Evolutionary conservation across 1,140 invertebrate species (phyloP).

Genomic region (Eriosoma lanigerum): DNA sequence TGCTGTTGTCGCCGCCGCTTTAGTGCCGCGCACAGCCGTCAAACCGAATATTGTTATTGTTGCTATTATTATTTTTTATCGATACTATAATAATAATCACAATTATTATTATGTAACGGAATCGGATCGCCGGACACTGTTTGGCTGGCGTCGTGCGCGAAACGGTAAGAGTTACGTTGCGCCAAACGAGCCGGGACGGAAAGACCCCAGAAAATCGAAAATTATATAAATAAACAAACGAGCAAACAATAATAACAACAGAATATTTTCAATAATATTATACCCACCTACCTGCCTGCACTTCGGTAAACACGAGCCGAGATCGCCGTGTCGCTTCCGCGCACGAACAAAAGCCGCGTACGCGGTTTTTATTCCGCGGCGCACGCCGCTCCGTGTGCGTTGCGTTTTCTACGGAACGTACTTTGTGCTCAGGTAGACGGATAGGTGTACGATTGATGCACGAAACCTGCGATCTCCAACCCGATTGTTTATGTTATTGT

Average conservation of each 20-base stretch:
- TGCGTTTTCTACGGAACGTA: no score
- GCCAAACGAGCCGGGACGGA: neutral
- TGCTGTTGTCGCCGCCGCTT: neutral
- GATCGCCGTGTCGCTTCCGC: no score
- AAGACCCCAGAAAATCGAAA: neutral
- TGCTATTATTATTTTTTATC: no score
- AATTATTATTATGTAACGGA: conserved; percentile 47
- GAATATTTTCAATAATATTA: neutral
- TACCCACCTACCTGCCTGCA: no score
- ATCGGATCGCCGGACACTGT: conserved; percentile 39
- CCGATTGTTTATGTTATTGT: neutral
- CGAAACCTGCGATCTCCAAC: neutral
- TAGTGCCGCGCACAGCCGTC: conserved; percentile 29
- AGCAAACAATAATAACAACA: neutral
- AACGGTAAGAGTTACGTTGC: conserved; percentile 6
- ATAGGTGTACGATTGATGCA: no score
- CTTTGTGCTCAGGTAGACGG: no score
- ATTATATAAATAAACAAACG: neutral
- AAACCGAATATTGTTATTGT: neutral
- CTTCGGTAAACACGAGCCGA: no score
- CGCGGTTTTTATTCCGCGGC: neutral
- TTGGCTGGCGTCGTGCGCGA: conserved; percentile 32
- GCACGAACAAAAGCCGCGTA: no score
- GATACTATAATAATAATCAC: neutral
- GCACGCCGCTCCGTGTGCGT: neutral